Evolutionary conservation across 2,888 invertebrate species (phyloP).

Genomic region (Brachycybe producta): DNA sequence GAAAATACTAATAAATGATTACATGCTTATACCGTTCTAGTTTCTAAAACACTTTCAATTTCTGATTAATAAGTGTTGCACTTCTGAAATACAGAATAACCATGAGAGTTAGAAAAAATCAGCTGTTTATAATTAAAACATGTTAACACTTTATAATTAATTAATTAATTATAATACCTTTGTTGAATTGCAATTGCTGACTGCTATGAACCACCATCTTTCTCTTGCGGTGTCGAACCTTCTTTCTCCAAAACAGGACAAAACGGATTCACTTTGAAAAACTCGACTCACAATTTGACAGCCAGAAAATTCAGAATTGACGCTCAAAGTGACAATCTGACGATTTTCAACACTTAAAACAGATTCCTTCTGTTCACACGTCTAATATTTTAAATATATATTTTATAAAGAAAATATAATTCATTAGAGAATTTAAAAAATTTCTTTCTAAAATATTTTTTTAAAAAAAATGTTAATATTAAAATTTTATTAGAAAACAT

Average conservation of each 20-base stretch:
- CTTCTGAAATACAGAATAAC: too few relatives aligned
- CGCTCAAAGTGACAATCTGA: conserved; percentile 62
- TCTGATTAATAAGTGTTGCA: too few relatives aligned
- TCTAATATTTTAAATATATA: conserved; percentile 43
- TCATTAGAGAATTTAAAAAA: conserved; percentile 14
- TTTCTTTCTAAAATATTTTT: too few relatives aligned
- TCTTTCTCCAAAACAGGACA: conserved; percentile 30
- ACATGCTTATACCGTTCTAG: too few relatives aligned
- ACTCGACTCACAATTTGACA: neutral
- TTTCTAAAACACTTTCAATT: too few relatives aligned
- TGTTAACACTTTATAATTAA: too few relatives aligned
- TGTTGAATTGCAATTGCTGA: conserved; percentile 60
- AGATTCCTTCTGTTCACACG: conserved; percentile 57
- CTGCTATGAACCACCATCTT: conserved; percentile 87
- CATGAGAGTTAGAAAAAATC: too few relatives aligned
- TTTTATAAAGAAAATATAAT: conserved; percentile 7
- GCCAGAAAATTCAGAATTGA: neutral
- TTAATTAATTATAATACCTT: too few relatives aligned
- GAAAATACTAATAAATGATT: too few relatives aligned
- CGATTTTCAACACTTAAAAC: conserved; percentile 57
- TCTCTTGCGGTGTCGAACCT: conserved; percentile 67
- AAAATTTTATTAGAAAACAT: too few relatives aligned
- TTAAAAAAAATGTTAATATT: too few relatives aligned
- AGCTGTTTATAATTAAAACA: too few relatives aligned
- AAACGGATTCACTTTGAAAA: neutral